Evolutionary conservation across 2,113 vertebrate species (phyloP).

Genomic region (Myotis yumanensis): DNA sequence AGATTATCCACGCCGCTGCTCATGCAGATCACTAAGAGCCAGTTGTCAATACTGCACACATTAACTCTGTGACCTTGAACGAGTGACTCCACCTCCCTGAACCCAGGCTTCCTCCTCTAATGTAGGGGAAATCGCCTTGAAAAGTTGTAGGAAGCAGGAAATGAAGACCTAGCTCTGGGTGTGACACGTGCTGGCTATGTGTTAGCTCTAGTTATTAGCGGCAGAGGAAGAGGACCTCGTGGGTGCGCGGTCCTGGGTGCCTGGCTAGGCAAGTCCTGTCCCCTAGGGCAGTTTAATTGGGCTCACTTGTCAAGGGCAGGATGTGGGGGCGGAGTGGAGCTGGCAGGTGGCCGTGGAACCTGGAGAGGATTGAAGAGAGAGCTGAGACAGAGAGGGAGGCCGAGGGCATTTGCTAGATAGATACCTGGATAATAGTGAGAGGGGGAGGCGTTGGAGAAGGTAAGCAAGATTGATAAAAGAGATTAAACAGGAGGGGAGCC

Average conservation of each 20-base stretch:
- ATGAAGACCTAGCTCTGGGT: not conserved
- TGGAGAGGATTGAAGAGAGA: not conserved
- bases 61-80: slow-evolving; percentile 30
- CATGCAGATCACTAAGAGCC: slow-evolving; percentile 6
- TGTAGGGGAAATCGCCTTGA: not conserved
- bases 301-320: not conserved
- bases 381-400: not conserved
- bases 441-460: not conserved
- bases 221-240: not conserved
- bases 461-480: slow-evolving; percentile 71
- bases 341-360: not conserved
- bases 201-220: not conserved
- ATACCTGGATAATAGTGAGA: not conserved
- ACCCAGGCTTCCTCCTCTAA: not conserved
- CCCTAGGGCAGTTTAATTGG: not conserved
- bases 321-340: not conserved
- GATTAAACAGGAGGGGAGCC: slow-evolving; percentile 47
- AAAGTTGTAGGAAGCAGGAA: slow-evolving; percentile 1
- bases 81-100: not conserved
- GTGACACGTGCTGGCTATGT: fast-evolving
- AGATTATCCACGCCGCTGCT: slow-evolving; percentile 8
- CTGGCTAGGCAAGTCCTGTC: not conserved
- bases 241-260: fast-evolving
- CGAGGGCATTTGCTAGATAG: not conserved
- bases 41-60: slow-evolving; percentile 23